A percentile compares a stretch with the other conserved stretches of the same genome.
Conservation (phyloP, 2,888 invertebrate genomes). For the Anarsia innoxiella region DNA sequence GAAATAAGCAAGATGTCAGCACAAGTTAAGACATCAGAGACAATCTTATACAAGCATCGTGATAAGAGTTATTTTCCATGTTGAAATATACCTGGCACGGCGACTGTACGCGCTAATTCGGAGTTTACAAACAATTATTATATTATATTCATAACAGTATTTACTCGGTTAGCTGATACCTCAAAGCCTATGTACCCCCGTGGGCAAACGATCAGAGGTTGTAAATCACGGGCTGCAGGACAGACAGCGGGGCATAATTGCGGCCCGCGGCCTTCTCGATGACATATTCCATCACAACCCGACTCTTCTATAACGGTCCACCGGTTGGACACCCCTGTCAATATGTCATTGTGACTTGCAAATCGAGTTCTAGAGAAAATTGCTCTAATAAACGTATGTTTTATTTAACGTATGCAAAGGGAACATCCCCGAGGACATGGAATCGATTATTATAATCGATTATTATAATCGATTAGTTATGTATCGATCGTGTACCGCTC, state of each 20-base stretch:
- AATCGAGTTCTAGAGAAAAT: conserved; percentile 59
- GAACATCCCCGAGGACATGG: conserved; percentile 51
- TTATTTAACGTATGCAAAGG: conserved; percentile 59
- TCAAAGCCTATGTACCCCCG: conserved; percentile 48
- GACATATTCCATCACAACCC: conserved; percentile 65
- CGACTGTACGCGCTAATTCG: conserved; percentile 6
- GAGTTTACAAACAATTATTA: conserved; percentile 19
- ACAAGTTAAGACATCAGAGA: neutral
- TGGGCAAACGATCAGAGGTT: conserved; percentile 45
- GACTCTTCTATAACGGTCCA: conserved; percentile 36
- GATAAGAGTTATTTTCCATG: too few relatives aligned
- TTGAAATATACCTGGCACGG: neutral
- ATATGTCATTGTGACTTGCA: conserved; percentile 62
- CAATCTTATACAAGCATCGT: too few relatives aligned
- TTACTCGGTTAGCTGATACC: conserved; percentile 33
- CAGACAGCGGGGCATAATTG: conserved; percentile 50
- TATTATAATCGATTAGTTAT: conserved; percentile 47
- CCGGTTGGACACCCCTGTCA: conserved; percentile 34
- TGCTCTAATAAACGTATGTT: conserved; percentile 51
- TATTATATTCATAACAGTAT: conserved; percentile 24
- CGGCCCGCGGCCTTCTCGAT: conserved; percentile 47
- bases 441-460: conserved; percentile 62
- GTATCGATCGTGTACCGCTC: conserved; percentile 26
- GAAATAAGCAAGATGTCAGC: too few relatives aligned
- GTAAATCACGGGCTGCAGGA: conserved; percentile 52